Base-by-base conservation (phyloP, 2,113 vertebrate species). In the Amazona vittata region DNA sequence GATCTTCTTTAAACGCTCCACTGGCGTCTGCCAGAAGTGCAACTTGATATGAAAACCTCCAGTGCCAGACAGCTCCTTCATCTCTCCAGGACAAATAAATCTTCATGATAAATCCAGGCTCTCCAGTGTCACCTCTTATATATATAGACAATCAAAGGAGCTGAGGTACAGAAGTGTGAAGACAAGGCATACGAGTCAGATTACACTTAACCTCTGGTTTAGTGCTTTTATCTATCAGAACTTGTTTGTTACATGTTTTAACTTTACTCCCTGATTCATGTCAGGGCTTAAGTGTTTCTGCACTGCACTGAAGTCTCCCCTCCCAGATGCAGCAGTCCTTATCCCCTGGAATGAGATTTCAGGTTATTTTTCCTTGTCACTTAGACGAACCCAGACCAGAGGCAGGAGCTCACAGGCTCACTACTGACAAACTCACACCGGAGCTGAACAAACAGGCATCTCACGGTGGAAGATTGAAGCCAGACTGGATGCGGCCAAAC, bases 81-180 rank as follows among this genome's bases (percentile, higher is more conserved):
- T 68, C 65, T 57, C 76, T n/a, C 64, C 69, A 15, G 21, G 44
- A 82, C 73, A 95, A 89, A 94, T 90, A 94, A 95, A 79, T 84
- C 88, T 94, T 86, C 78, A 62, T 41, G 78, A 91, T 76, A 92
- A 95, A 94, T 62, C 52, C 83, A 46, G 26, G 69, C 29, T 95
- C 86, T 93, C 97, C 94, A 97, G 25, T 76, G 89, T 95, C 91
- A 95, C 59, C 67, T 73, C 57, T 89, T 91, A 94, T 80, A 93
- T 80, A 93, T 94, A 96, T 65, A 96, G 94, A 96, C 67, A 91
- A 87, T 79, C 74, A 93, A 87, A 91, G 59, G 55, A 91, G 73
- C 31, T 52, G 85, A 94, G 74, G 69, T 90, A 69, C 39, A 89
- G 67, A 87, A 93, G 49, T 21, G 57, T 63, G 53, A 95, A 93